Percentiles rank a stretch among this genome's conserved stretches.
phyloP scores from a whole-genome alignment of 2,113 vertebrate species.

The Eudyptes chrysolophus region DNA sequence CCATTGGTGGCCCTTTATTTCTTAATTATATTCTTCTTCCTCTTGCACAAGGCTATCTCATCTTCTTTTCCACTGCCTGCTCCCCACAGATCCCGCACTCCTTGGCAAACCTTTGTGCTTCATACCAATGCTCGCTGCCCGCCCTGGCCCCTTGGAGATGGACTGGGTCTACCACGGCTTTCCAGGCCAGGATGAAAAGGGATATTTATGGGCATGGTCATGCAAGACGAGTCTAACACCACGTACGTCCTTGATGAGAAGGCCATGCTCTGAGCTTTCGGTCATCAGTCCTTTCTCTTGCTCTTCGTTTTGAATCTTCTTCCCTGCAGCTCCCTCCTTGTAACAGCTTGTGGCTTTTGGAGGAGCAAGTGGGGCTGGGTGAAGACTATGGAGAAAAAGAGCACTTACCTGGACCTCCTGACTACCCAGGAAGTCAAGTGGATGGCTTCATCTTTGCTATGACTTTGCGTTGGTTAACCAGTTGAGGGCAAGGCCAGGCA shows the following conservation, averaged over 20 bases:
- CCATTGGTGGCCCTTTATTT: background rate
- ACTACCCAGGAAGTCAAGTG: background rate
- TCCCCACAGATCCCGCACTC: background rate
- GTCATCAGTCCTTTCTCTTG: background rate
- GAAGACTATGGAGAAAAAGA: background rate
- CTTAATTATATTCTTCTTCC: background rate
- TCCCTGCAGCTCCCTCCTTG: background rate
- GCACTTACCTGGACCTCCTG: background rate
- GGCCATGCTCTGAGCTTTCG: accelerated
- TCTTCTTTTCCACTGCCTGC: background rate
- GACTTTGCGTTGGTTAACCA: accelerated
- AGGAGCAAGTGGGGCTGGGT: background rate
- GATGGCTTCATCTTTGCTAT: background rate
- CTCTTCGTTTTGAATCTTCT: background rate
- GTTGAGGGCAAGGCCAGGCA: no score
- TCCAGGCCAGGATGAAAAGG: background rate
- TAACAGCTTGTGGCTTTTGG: background rate
- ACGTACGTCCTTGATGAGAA: background rate
- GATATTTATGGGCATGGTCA: background rate
- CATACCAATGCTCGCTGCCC: accelerated
- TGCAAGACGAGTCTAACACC: background rate
- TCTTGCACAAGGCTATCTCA: background rate
- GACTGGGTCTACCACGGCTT: background rate
- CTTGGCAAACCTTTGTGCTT: background rate
- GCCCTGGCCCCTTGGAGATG: background rate